These are phyloP conservation scores for Serilophus lunatus DNA, from an alignment of 2,113 vertebrate genomes.

Conservation along the genomic window DNA sequence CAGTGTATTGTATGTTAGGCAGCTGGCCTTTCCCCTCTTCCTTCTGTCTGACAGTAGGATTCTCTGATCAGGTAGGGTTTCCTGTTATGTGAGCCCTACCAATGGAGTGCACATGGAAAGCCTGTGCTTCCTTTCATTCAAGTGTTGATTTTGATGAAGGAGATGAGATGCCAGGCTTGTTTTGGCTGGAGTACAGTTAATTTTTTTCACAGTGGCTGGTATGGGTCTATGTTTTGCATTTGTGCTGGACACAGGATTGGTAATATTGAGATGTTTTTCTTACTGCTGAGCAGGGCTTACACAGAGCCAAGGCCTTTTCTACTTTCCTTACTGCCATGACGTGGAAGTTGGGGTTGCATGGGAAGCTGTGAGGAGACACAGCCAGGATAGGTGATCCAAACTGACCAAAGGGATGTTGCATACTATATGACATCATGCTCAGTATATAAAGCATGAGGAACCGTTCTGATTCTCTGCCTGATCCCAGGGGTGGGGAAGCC, in stretches of 20 bases:
- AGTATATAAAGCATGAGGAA: background rate
- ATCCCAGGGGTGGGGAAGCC: background rate
- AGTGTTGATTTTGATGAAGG: background rate
- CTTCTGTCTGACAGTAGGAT: background rate
- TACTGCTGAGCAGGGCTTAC: background rate
- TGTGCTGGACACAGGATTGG: background rate
- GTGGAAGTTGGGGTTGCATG: background rate
- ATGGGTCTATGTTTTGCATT: background rate
- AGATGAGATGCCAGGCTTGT: background rate
- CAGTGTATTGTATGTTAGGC: background rate
- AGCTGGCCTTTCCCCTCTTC: background rate
- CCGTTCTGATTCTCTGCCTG: background rate
- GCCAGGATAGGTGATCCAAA: background rate
- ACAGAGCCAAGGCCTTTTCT: background rate
- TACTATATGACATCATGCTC: background rate
- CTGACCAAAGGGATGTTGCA: background rate
- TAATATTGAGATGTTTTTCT: background rate
- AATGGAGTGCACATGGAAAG: background rate
- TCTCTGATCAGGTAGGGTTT: background rate
- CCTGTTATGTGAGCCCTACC: background rate
- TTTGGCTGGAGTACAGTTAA: background rate
- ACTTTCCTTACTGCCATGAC: accelerated
- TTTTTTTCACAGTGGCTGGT: background rate
- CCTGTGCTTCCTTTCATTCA: background rate
- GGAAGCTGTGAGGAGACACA: no score